A percentile compares a stretch with the other conserved stretches of the same genome.
These are phyloP conservation scores for Thaumatotibia leucotreta DNA, from an alignment of 1,140 invertebrate species.

Conservation along the genomic window DNA sequence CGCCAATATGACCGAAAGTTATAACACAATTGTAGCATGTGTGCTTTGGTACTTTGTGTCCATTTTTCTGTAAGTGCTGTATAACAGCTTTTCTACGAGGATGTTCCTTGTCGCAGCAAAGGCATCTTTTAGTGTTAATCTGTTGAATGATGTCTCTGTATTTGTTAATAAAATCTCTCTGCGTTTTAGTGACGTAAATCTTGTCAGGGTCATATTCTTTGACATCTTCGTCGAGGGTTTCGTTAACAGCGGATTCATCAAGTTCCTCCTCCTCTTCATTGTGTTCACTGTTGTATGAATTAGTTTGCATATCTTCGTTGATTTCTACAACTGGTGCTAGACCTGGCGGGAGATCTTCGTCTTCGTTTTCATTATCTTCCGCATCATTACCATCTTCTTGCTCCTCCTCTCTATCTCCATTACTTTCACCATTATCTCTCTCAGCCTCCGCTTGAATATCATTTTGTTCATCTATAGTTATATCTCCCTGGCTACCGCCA, in stretches of 20 bases:
- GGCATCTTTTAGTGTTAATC: conserved; percentile 70
- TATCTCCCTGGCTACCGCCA: conserved; percentile 30
- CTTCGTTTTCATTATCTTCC: conserved; percentile 30
- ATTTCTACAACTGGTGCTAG: conserved; percentile 68
- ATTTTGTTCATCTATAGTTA: background rate
- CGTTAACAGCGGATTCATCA: conserved; percentile 54
- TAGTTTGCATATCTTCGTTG: conserved; percentile 61
- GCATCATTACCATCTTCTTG: conserved; percentile 22
- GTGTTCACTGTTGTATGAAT: conserved; percentile 54
- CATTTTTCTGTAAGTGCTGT: conserved; percentile 74
- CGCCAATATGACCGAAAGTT: conserved; percentile 74
- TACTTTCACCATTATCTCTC: conserved; percentile 38
- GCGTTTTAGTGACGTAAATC: conserved; percentile 65
- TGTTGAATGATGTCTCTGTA: conserved; percentile 71
- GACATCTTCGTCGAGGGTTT: conserved; percentile 42
- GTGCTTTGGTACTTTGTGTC: conserved; percentile 73
- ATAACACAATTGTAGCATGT: conserved; percentile 79
- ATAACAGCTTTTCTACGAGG: conserved; percentile 72
- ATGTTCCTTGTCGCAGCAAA: conserved; percentile 69
- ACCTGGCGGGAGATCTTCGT: conserved; percentile 51
- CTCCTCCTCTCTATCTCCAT: conserved; percentile 36
- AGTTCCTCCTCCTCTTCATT: conserved; percentile 53
- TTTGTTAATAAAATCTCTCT: conserved; percentile 69
- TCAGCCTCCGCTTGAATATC: conserved; percentile 44
- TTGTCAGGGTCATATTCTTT: conserved; percentile 63